Evolutionary conservation across 2,797 vertebrate genomes (phyloP).

Genomic region (Pyrocephalus nanus): DNA sequence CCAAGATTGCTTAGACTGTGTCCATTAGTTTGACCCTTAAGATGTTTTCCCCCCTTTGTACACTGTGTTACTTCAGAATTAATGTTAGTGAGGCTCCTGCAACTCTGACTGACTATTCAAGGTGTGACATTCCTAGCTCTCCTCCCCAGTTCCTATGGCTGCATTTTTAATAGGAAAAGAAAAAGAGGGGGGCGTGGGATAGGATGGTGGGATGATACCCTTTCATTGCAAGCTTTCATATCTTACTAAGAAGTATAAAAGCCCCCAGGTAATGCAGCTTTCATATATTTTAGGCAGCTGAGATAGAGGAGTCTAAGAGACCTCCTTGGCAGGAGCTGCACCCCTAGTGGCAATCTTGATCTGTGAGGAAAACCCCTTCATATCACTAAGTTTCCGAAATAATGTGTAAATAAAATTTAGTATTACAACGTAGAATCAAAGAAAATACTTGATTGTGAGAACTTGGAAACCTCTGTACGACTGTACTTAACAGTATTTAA

Average conservation of each 20-base stretch:
- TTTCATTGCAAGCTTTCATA: not conserved
- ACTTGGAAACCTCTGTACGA: not conserved
- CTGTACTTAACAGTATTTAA: not conserved
- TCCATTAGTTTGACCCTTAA: not conserved
- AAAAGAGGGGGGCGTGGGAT: accelerated
- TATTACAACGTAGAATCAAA: not conserved
- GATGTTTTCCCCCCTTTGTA: not conserved
- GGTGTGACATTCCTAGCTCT: not conserved
- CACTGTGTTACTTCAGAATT: not conserved
- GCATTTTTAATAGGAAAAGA: not conserved
- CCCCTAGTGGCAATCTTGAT: not conserved
- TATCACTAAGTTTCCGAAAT: not conserved
- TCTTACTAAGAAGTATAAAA: not conserved
- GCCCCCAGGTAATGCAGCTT: accelerated
- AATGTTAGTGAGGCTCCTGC: not conserved
- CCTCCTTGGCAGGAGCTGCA: not conserved
- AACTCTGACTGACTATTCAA: not conserved
- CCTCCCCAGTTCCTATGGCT: not conserved
- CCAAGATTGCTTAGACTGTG: not conserved
- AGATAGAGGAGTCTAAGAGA: not conserved
- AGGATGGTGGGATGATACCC: not conserved
- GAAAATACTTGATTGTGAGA: not conserved
- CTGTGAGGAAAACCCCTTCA: not conserved
- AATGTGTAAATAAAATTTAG: not conserved
- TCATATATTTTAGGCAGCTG: not conserved